Base-by-base conservation (phyloP, 2,113 vertebrate genomes). In the Gadus macrocephalus region DNA sequence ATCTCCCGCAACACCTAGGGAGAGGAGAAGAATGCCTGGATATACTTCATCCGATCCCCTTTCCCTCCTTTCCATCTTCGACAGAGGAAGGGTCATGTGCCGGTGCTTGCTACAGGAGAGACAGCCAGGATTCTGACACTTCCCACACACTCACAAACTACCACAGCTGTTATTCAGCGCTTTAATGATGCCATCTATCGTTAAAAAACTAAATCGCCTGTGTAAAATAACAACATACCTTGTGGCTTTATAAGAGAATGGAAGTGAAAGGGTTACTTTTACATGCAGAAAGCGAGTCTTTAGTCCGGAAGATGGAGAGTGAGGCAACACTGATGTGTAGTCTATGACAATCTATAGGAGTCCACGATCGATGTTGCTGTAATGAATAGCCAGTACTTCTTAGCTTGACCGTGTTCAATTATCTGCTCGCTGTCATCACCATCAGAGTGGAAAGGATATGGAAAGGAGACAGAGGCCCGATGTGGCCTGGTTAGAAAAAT, bases 81-180 rank as follows among this genome's bases (percentile, higher is more conserved):
- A 19, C 27, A 16, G 70, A 75, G 71, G 77, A 84, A 64, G 81
- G 61, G 70, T 85, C 81, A 79, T 78, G 78, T 78, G 83, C 80
- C 76, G 81, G 83, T 85, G 70, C 83, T 80, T 67, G 60, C 77
- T 67, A 82, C 8, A 49, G 42, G 6, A 49, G 11, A 77, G 69
- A 78, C 73, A 72, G 68, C 78, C 63, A 78, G 65, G 69, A 71
- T 67, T 68, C 81, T 69, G 76, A 80, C 69, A 7, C 66, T 75
- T 77, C 82, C 82, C 72, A 82, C 83, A 63, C 35, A 67, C 49
- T 53, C 71, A 72, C 75, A 79, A 25, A 56, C 56, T 67, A 68
- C 66, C 60, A 66, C 68, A 75, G 53, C 68, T 25, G 62, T 64
- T 69, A 60, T 19, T 73, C 67, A 58, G 22, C 38, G 20, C 25